These are phyloP conservation scores for Characodon lateralis DNA, from an alignment of 2,797 vertebrate genomes.

Conservation along the genomic window DNA sequence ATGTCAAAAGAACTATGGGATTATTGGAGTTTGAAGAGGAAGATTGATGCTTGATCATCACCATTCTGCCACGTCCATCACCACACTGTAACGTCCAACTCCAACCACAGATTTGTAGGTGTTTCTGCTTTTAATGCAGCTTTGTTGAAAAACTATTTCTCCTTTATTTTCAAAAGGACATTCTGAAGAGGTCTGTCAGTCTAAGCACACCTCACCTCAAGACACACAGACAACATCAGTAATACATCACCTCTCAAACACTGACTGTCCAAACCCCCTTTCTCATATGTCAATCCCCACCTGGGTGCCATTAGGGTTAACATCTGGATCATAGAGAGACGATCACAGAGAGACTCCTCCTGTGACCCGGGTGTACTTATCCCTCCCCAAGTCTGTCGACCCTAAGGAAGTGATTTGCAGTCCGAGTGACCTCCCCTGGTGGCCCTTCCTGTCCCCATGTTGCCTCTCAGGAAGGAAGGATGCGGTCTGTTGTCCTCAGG, in stretches of 20 bases:
- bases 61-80: no score
- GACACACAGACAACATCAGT: slow-evolving; percentile 4
- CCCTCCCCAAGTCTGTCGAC: slow-evolving; percentile 69
- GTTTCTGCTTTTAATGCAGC: background rate
- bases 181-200: no score
- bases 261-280: slow-evolving; percentile 9
- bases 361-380: slow-evolving; percentile 74
- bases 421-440: slow-evolving; percentile 79
- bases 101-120: background rate
- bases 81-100: background rate
- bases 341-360: slow-evolving; percentile 66
- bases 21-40: no score
- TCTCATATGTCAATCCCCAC: slow-evolving; percentile 44
- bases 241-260: slow-evolving; percentile 28
- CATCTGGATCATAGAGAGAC: slow-evolving; percentile 34
- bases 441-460: slow-evolving; percentile 80
- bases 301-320: slow-evolving; percentile 62
- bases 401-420: slow-evolving; percentile 65
- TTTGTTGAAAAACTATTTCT: background rate
- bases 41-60: no score
- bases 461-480: slow-evolving; percentile 87
- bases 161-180: background rate
- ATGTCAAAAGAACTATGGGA: no score
- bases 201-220: background rate
- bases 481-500: slow-evolving; percentile 86